Base-by-base conservation (phyloP, 2,113 vertebrate species). In the Noturus placidus region DNA sequence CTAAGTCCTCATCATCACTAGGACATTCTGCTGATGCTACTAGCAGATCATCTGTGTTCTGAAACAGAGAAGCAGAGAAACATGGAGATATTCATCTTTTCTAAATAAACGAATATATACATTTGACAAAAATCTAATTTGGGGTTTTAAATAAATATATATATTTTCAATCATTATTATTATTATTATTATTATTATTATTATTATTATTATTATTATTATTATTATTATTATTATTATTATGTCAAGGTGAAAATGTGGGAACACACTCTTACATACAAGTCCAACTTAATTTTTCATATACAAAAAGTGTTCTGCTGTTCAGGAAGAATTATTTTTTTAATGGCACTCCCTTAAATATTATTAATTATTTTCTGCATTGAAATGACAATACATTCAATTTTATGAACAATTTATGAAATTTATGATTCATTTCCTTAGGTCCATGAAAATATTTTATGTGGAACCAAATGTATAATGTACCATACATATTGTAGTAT, bases 21-120 rank as follows among this genome's bases (percentile, higher is more conserved):
- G 97, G 97, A 92, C 97, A 99, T 93, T 99, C 97, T 0, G 97
- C 97, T 0, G 97, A 98, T 82, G 97, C 97, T 92, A 98, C 97
- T 90, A 98, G 94, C 84, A 98, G 94, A 92, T 98, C 97, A 86
- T 98, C 97, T 17, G 96, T 96, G 94, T 98, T 98, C 97, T 98
- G 93, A 89, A 91, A 83, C 77, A 88, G 56, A 90, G 42, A 63
- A 82, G 52, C 13, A 80, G 54, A 76, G 57, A 56, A 22, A 80
- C 30, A 61, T 42, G 89, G 19, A 42, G 8, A 83, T 67, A 89
- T 85, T 50, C 9, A 50, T 50, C 46, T 50, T 50, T 50, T 50
- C 9, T 50, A 50, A 50, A 50, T 50, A 50, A 50, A 46, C 42
- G 7, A 46, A 42, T 42, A 42, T 42, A 42, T 42, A 42, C 38